Base-by-base conservation (phyloP, 2,797 vertebrate species). In the Protosalanx chinensis region DNA sequence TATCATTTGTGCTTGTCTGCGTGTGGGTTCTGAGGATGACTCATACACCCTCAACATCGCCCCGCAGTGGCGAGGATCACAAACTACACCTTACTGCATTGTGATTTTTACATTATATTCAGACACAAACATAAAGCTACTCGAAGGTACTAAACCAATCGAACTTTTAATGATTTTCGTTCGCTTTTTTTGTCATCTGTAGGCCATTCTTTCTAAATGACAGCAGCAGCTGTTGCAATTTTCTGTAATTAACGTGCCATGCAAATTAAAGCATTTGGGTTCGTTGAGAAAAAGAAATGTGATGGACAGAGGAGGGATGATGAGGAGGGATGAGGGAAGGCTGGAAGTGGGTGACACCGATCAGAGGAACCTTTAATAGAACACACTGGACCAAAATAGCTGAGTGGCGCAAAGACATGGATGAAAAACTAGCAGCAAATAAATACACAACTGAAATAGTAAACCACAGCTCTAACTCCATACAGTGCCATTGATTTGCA, bases 291-390 rank as follows among this genome's bases (percentile, higher is more conserved):
- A 46, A 3, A 13, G 0, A 37, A 7, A 37, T 37, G 35, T 0
- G 66, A 68, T 51, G 68, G 73, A 79, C 68, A 68, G 77, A 82
- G 75, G 66, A 71, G 72, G 60, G 57, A 68, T 68, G 75, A 63
- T 51, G 59, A 84, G 79, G 82, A 85, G 86, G 87, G 82, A 89
- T 79, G 76, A 79, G 67, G 53, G 71, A 58, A 27, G 57, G 29
- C 67, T 62, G 81, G 84, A 88, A 74, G 89, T 76, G 77, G 91
- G 89, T 93, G 93, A 91, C 93, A 91, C 88, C 90, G 88, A 90
- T 92, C 83, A 78, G 76, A 74, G 64, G 76, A 81, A 74, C 89
- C 86, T 88, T 87, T 89, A 89, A 92, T 90, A 88, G 88, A 80
- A 71, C 84, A 80, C 84, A 81, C 84, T 16, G 75, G 81, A 86